These are phyloP conservation scores for Delphinapterus leucas DNA, from an alignment of 2,113 vertebrate genomes.

Conservation along the genomic window DNA sequence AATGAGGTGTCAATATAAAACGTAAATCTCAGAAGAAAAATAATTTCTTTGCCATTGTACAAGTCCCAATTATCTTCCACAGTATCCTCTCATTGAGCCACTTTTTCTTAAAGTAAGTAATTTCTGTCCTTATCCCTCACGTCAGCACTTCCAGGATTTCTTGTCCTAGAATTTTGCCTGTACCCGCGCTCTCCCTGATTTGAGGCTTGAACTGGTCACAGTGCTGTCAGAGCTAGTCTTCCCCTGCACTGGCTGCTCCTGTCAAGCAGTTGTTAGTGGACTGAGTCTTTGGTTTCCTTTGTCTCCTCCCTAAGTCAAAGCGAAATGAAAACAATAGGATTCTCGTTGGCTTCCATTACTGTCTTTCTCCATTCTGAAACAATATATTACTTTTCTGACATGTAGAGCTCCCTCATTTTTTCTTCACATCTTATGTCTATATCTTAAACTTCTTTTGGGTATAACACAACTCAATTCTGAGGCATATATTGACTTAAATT, in stretches of 20 bases:
- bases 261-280: background rate
- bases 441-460: background rate
- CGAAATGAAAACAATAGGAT: background rate
- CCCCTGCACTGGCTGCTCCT: background rate
- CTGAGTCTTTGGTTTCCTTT: background rate
- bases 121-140: background rate
- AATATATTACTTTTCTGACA: background rate
- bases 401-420: background rate
- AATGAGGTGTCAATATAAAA: background rate
- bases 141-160: background rate
- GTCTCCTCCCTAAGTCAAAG: background rate
- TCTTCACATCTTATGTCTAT: background rate
- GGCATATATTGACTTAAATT: background rate
- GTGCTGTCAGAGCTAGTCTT: background rate
- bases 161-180: background rate
- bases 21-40: background rate
- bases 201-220: background rate
- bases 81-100: background rate
- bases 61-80: background rate
- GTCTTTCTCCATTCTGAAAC: background rate
- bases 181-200: background rate
- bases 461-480: background rate
- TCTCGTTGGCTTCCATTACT: background rate
- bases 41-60: background rate
- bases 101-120: background rate